Percentiles rank a stretch among this genome's conserved stretches.
Conservation (phyloP, 2,797 vertebrate species). For the Sphenodon punctatus region DNA sequence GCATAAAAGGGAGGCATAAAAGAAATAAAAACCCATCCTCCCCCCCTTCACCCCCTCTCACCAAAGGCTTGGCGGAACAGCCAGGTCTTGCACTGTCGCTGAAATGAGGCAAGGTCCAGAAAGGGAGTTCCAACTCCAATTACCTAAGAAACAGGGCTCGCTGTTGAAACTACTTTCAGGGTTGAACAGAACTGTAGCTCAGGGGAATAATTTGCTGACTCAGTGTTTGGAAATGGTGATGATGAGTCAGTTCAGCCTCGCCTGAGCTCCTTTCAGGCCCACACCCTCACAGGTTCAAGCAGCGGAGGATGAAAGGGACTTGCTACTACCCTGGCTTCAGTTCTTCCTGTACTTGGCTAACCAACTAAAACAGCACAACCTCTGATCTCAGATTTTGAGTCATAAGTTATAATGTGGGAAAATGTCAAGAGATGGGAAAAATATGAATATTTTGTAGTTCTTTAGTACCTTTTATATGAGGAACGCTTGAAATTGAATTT, state of each 20-base stretch:
- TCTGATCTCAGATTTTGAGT: neutral
- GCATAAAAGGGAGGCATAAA: too few species aligned
- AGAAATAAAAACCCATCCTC: too few species aligned
- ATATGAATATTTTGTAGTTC: neutral
- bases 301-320: rapidly evolving
- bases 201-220: constrained; percentile 13
- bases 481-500: rapidly evolving
- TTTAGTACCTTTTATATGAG: neutral
- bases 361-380: neutral
- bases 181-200: neutral
- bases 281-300: neutral
- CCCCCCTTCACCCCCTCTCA: too few species aligned
- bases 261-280: constrained; percentile 5
- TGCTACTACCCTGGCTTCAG: neutral
- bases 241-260: constrained; percentile 13
- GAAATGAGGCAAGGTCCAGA: too few species aligned
- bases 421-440: neutral
- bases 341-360: neutral
- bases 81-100: too few species aligned
- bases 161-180: neutral
- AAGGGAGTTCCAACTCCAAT: too few species aligned
- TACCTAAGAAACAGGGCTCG: too few species aligned
- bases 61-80: too few species aligned
- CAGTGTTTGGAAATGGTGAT: neutral
- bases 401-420: neutral